phyloP scores from a whole-genome alignment of 1,140 invertebrate species.

The Drosophila punjabiensis region DNA sequence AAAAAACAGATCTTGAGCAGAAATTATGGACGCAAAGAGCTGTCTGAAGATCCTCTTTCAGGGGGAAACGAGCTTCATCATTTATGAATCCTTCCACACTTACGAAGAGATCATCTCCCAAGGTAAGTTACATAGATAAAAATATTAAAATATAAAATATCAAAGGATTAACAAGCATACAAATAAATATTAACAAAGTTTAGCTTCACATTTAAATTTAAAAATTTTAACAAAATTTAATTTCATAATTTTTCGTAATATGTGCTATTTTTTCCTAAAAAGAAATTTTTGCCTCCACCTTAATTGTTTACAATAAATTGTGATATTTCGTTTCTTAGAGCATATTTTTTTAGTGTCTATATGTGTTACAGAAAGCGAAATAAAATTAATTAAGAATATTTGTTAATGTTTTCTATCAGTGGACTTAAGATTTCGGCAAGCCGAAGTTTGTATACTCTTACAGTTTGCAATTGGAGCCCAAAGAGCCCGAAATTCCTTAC shows the following conservation, averaged over 20 bases:
- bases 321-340: accelerated
- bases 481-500: too few relatives aligned
- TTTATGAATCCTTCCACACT: slow-evolving; percentile 48
- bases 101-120: slow-evolving; percentile 64
- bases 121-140: slow-evolving; percentile 41
- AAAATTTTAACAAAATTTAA: background rate
- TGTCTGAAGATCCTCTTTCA: slow-evolving; percentile 66
- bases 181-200: background rate
- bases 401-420: background rate
- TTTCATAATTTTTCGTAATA: background rate
- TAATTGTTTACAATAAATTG: background rate
- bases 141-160: background rate
- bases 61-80: slow-evolving; percentile 46
- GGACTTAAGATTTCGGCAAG: background rate
- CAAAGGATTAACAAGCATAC: background rate
- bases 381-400: background rate
- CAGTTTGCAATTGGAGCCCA: too few relatives aligned
- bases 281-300: background rate
- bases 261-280: background rate
- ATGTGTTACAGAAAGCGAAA: background rate
- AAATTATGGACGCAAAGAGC: slow-evolving; percentile 41
- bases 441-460: too few relatives aligned
- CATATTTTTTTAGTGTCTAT: background rate
- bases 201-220: background rate
- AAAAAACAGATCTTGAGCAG: background rate